A percentile compares a stretch with the other conserved stretches of the same genome.
These are phyloP conservation scores for Pseudotriccus pelzelni DNA, from an alignment of 2,797 vertebrate species.

Conservation along the genomic window DNA sequence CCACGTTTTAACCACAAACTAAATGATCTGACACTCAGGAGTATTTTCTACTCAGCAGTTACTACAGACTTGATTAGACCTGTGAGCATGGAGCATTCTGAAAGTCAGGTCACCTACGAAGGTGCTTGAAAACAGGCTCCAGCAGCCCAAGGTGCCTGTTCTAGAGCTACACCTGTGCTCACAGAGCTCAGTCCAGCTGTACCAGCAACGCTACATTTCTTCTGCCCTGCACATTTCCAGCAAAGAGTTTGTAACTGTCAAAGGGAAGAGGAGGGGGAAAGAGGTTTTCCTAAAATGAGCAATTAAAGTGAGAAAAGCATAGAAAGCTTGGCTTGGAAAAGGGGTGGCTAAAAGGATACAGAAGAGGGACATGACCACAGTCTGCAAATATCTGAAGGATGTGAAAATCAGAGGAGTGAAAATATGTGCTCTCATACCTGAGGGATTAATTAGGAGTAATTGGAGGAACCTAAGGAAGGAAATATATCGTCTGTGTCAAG, in stretches of 20 bases:
- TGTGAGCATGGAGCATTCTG: not conserved
- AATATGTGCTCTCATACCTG: not conserved
- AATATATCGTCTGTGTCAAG: not conserved
- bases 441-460: constrained; percentile 37
- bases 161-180: not conserved
- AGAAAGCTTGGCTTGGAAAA: not conserved
- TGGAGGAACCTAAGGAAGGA: constrained; percentile 1
- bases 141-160: not conserved
- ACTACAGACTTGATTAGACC: not conserved
- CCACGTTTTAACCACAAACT: not conserved
- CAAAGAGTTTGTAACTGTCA: not conserved
- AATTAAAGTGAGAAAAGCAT: not conserved
- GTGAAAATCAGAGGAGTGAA: not conserved
- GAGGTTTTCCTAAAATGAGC: not conserved
- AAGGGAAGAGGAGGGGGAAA: not conserved
- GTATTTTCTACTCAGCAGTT: not conserved
- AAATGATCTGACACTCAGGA: not conserved
- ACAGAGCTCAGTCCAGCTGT: not conserved
- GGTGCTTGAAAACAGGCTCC: not conserved
- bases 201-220: not conserved
- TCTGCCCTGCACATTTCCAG: not conserved
- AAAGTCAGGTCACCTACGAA: not conserved
- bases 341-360: not conserved
- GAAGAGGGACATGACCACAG: not conserved
- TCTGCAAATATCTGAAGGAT: constrained; percentile 6